Evolutionary conservation across 30 jellyfish, hydroid and myxozoan genomes (phyloP).

Genomic region (Hydractinia symbiolongicarpus): DNA sequence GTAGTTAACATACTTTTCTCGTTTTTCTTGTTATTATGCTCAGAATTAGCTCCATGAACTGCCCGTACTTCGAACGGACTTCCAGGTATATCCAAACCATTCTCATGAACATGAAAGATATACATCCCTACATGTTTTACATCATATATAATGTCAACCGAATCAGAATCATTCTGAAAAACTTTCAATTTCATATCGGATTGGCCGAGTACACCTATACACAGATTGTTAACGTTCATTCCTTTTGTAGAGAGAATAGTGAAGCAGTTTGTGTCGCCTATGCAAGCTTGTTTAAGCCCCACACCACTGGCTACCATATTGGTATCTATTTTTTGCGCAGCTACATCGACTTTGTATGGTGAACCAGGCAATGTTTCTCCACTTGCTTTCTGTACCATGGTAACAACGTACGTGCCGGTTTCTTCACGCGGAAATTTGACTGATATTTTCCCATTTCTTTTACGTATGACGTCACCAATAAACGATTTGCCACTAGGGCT

Average conservation of each 20-base stretch:
- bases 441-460: slow-evolving; percentile 48
- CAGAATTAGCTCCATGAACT: neutral
- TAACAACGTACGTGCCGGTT: slow-evolving; percentile 54
- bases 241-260: slow-evolving; percentile 44
- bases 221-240: slow-evolving; percentile 39
- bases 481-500: slow-evolving; percentile 63
- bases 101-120: slow-evolving; percentile 51
- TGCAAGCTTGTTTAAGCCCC: slow-evolving; percentile 49
- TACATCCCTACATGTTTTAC: slow-evolving; percentile 53
- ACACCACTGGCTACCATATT: slow-evolving; percentile 49
- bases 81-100: slow-evolving; percentile 46
- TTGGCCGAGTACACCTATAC: slow-evolving; percentile 50
- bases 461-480: slow-evolving; percentile 38
- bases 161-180: slow-evolving; percentile 49
- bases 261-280: slow-evolving; percentile 59
- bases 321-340: slow-evolving; percentile 34
- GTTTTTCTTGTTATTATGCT: neutral
- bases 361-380: slow-evolving; percentile 56
- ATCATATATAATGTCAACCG: slow-evolving; percentile 63
- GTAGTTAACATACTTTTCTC: neutral
- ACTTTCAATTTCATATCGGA: slow-evolving; percentile 35
- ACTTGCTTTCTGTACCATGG: slow-evolving; percentile 43
- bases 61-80: slow-evolving; percentile 58
- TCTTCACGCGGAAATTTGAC: slow-evolving; percentile 67
- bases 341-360: slow-evolving; percentile 64